phyloP scores from a whole-genome alignment of 2,113 vertebrate genomes.

The Penelope pileata region DNA sequence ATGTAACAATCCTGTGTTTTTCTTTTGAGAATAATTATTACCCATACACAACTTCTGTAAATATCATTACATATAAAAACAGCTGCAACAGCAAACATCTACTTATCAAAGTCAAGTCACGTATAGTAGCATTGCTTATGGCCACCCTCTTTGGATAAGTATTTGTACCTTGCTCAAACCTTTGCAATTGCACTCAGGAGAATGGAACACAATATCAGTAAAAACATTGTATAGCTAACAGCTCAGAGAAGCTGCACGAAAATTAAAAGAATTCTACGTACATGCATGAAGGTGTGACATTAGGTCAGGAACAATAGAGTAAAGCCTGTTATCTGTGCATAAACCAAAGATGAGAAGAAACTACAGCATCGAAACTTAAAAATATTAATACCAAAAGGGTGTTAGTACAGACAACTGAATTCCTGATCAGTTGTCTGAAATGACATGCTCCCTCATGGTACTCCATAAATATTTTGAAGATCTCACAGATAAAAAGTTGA shows the following conservation, averaged over 20 bases:
- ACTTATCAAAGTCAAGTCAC: not conserved
- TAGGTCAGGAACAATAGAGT: not conserved
- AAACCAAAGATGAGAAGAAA: not conserved
- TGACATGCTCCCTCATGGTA: fast-evolving
- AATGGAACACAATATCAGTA: not conserved
- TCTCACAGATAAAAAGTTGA: fast-evolving
- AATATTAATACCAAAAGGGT: not conserved
- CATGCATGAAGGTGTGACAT: not conserved
- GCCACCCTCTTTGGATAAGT: slow-evolving; percentile 17
- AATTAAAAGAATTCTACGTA: not conserved
- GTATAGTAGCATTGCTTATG: not conserved
- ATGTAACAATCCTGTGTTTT: not conserved
- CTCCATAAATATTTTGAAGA: fast-evolving
- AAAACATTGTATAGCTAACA: fast-evolving
- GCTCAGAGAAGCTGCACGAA: not conserved
- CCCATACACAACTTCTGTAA: not conserved
- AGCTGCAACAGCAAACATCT: not conserved
- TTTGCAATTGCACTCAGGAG: not conserved
- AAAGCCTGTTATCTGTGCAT: not conserved
- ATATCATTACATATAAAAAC: not conserved
- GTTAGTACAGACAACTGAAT: not conserved
- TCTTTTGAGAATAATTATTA: not conserved
- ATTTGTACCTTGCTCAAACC: not conserved
- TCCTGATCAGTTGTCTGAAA: not conserved
- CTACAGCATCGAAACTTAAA: not conserved